Evolutionary conservation across 2,113 vertebrate genomes (phyloP), one percentile per base, ranked within the genome.

Genomic region (Talpa occidentalis): DNA sequence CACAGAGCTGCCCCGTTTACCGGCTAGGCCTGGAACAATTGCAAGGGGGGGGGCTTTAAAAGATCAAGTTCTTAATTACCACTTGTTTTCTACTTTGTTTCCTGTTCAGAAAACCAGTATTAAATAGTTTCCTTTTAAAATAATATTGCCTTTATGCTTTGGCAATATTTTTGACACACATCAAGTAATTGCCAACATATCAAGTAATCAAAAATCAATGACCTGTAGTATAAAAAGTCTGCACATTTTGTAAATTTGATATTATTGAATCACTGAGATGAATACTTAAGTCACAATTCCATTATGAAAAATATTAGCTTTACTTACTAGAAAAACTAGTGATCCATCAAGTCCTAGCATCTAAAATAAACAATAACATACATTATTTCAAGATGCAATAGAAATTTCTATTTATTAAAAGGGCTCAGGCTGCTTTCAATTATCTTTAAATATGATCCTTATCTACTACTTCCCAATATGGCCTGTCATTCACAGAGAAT

Each of bases 321-420:
- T 59, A 98, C 98, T 98, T 98, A 99, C 99, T 98, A 99, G 96
- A 97, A 99, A 99, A 90, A 99, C 99, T 49, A 99, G 96, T 69
- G 99, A 99, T 88, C 99, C 99, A 95, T 99, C 99, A 90, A 99
- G 98, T 44, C 99, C 99, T 81, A 99, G 99, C 99, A 99, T 99
- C 99, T 99, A 97, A 59, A 87, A 98, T 90, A 90, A 54, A 91
- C 28, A 91, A 86, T 64, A 85, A 92, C 3, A 73, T 0, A 7
- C 40, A 94, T 93, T 93, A 95, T 62, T n/a, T 87, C 16, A 95
- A 89, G 26, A 85, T 37, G 3, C 49, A 95, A 80, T 6, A 92
- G 2, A 1, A 74, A 72, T 76, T 87, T 95, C 30, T 86, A 44
- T 60, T 90, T 72, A 72, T n/a, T 37, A 40, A 69, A 94, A 78